These are phyloP conservation scores for Brachirus orientalis DNA, from an alignment of 2,113 vertebrate genomes.

Conservation along the genomic window DNA sequence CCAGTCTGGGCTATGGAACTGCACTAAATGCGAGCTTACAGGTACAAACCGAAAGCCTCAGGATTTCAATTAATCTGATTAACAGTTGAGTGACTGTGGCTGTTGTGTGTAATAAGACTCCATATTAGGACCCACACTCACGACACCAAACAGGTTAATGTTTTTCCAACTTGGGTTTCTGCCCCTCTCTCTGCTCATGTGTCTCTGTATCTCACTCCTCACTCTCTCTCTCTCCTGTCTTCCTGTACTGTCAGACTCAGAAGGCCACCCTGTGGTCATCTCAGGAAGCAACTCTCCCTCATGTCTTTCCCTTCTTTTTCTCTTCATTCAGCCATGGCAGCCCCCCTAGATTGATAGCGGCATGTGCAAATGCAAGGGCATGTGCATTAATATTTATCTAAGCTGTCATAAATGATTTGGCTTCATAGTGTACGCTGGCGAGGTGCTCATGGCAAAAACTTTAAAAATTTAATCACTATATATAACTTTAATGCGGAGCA, in stretches of 20 bases:
- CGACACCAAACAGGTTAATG: constrained; percentile 30
- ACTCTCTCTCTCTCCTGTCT: background rate
- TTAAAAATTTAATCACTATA: constrained; percentile 97
- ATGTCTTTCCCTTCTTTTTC: constrained; percentile 47
- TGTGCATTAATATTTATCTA: constrained; percentile 99
- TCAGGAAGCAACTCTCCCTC: constrained; percentile 61
- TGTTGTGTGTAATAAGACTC: constrained; percentile 30
- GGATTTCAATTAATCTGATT: no score
- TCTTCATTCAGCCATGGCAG: constrained; percentile 64
- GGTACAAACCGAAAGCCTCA: constrained; percentile 78
- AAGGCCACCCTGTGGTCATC: constrained; percentile 77
- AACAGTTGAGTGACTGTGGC: constrained; percentile 19
- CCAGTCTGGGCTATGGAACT: constrained; percentile 97
- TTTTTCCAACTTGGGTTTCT: constrained; percentile 19
- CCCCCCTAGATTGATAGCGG: constrained; percentile 91
- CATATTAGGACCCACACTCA: background rate
- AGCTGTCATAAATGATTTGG: constrained; percentile 99
- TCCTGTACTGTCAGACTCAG: constrained; percentile 53
- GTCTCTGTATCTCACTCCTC: background rate
- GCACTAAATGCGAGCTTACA: constrained; percentile 99
- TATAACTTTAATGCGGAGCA: constrained; percentile 98
- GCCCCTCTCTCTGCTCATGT: background rate
- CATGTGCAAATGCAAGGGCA: constrained; percentile 93
- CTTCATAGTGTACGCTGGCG: constrained; percentile 90
- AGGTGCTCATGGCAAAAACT: constrained; percentile 97